A percentile compares a stretch with the other conserved stretches of the same genome.
phyloP scores from a whole-genome alignment of 2,113 vertebrate genomes.

The Tretioscincus oriximinensis region DNA sequence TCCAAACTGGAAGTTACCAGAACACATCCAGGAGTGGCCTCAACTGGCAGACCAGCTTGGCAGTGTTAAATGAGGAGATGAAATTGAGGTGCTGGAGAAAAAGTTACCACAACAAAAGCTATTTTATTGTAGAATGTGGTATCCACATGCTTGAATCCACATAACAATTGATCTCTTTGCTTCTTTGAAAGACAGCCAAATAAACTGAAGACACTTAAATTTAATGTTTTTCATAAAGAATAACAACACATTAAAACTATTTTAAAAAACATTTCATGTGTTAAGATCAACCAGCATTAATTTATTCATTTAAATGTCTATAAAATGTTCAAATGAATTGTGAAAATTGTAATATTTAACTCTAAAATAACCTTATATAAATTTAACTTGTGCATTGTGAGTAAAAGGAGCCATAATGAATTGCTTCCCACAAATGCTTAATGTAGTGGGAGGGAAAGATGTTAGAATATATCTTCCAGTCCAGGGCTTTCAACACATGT shows the following conservation, averaged over 20 bases:
- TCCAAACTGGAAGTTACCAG: no score
- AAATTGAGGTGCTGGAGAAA: no score
- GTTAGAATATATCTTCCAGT: conserved; percentile 4
- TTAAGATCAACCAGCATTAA: conserved; percentile 33
- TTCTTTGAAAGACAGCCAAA: neutral
- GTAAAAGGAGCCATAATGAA: conserved; percentile 13
- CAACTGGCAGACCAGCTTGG: no score
- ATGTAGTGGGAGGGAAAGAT: neutral
- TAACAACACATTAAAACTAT: conserved; percentile 7
- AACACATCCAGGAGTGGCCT: no score
- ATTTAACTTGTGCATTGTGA: neutral
- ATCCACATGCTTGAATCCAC: conserved; percentile 8
- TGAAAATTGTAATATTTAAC: conserved; percentile 40
- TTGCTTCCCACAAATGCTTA: conserved; percentile 6
- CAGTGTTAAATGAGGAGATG: no score
- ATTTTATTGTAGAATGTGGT: conserved; percentile 5
- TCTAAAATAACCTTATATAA: conserved; percentile 36
- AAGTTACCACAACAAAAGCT: conserved; percentile 22
- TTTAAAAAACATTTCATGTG: conserved; percentile 25
- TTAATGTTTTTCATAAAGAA: conserved; percentile 7
- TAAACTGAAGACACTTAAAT: conserved; percentile 3
- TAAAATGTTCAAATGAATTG: conserved; percentile 22
- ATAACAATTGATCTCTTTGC: conserved; percentile 8
- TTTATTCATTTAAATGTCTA: conserved; percentile 27
- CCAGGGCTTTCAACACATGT: conserved; percentile 42